phyloP scores from a whole-genome alignment of 53 echinoderm and acorn worm species.

The Holothuria scabra region DNA sequence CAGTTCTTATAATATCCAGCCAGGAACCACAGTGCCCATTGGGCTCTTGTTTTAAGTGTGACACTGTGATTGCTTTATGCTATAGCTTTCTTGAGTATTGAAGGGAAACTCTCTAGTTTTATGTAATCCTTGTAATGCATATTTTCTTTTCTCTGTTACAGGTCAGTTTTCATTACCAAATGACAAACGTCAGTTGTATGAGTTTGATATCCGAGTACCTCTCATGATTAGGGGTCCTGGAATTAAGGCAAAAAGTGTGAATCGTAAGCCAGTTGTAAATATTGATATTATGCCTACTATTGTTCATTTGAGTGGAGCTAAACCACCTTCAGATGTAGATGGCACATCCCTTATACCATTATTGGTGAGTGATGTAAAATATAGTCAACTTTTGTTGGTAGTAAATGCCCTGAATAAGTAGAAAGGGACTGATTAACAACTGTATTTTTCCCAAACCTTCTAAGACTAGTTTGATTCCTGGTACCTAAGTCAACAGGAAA shows the following conservation, averaged over 20 bases:
- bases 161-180: constrained; percentile 97
- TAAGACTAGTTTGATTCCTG: no score
- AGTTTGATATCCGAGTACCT: constrained; percentile 97
- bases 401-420: no score
- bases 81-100: no score
- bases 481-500: no score
- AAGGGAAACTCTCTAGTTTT: not conserved
- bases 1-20: no score
- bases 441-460: no score
- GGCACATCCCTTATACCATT: constrained; percentile 83
- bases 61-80: no score
- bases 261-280: constrained; percentile 68
- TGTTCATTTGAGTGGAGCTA: constrained; percentile 76
- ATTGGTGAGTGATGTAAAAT: constrained; percentile 65
- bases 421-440: no score
- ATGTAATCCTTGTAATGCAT: not conserved
- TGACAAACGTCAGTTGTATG: constrained; percentile 96
- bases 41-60: no score
- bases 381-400: no score
- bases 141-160: not conserved
- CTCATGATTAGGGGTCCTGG: constrained; percentile 91
- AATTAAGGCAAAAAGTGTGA: constrained; percentile 67
- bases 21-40: no score
- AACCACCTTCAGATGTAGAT: constrained; percentile 81
- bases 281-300: constrained; percentile 98